These are phyloP conservation scores for Acanthurus lineatus DNA, from an alignment of 2,797 vertebrate genomes.

Conservation along the genomic window DNA sequence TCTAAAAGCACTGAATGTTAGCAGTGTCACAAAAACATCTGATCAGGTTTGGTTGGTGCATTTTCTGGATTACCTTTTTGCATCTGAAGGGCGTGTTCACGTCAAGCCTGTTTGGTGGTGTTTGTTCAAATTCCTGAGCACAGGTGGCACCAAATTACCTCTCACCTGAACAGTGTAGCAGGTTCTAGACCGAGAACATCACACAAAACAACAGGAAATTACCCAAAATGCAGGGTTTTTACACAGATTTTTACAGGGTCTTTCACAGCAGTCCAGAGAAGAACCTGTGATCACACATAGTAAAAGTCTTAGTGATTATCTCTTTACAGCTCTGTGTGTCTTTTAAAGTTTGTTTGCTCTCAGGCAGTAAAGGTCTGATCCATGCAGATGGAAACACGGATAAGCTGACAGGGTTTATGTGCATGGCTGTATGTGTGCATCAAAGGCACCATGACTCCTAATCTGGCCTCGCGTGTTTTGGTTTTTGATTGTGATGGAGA, in stretches of 20 bases:
- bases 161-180: not conserved
- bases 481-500: constrained; percentile 40
- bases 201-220: not conserved
- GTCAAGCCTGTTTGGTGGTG: not conserved
- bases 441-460: constrained; percentile 51
- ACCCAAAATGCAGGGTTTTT: not conserved
- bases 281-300: not conserved
- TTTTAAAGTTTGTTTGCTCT: constrained; percentile 38
- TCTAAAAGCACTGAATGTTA: no score
- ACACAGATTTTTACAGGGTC: not conserved
- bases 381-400: constrained; percentile 58
- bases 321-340: constrained; percentile 2
- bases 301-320: not conserved
- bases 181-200: not conserved
- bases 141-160: constrained; percentile 4
- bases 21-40: not conserved
- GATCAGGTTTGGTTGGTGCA: not conserved
- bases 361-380: constrained; percentile 40
- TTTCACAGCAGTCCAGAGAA: not conserved
- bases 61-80: constrained; percentile 3
- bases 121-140: constrained; percentile 21
- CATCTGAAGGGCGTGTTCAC: constrained; percentile 4
- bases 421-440: constrained; percentile 44
- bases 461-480: constrained; percentile 55
- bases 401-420: constrained; percentile 55